Percentiles rank a stretch among this genome's conserved stretches.
Evolutionary conservation across 2,888 invertebrate genomes (phyloP).

Genomic region (Pterostichus niger): DNA sequence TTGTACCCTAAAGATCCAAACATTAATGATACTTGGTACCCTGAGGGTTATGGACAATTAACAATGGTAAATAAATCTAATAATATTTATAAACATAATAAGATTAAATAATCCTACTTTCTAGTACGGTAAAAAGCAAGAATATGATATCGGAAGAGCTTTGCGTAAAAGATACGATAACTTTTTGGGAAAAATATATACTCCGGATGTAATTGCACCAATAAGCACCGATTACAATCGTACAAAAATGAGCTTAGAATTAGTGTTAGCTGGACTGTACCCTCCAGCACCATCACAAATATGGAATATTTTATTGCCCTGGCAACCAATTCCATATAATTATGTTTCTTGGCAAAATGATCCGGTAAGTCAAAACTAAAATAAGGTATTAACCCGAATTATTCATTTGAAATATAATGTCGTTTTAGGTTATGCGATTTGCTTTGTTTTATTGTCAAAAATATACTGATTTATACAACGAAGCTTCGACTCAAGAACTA

Average conservation of each 20-base stretch:
- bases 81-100: not conserved
- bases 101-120: not conserved
- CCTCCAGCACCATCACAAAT: slow-evolving; percentile 80
- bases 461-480: slow-evolving; percentile 15
- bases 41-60: slow-evolving; percentile 40
- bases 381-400: not conserved
- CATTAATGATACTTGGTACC: slow-evolving; percentile 68
- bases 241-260: slow-evolving; percentile 85
- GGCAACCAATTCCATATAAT: slow-evolving; percentile 73
- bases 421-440: slow-evolving; percentile 3
- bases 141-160: slow-evolving; percentile 82
- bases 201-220: slow-evolving; percentile 78
- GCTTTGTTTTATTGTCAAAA: slow-evolving; percentile 40
- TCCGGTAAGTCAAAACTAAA: slow-evolving; percentile 69
- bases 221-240: slow-evolving; percentile 84
- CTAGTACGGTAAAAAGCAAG: slow-evolving; percentile 79
- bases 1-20: slow-evolving; percentile 77
- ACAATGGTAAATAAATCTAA: slow-evolving; percentile 42
- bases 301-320: slow-evolving; percentile 77
- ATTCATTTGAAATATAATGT: not conserved
- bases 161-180: slow-evolving; percentile 81
- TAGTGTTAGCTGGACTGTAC: slow-evolving; percentile 84
- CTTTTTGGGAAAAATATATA: slow-evolving; percentile 81
- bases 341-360: slow-evolving; percentile 70
- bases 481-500: not conserved